Conservation (phyloP, 2,888 invertebrate genomes). For the Caenorhabditis virilis region DNA sequence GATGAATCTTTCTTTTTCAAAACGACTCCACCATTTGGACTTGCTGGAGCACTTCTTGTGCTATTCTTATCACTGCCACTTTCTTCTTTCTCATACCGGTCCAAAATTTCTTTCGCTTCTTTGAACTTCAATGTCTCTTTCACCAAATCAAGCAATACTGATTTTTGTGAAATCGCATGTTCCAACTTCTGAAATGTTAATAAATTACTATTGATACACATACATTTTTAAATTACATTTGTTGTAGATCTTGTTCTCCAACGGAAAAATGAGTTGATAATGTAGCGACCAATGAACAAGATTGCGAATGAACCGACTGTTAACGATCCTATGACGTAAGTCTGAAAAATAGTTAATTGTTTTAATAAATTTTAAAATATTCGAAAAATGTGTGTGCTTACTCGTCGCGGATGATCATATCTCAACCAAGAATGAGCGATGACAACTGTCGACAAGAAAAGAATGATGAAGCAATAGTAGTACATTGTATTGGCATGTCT, state of each 20-base stretch:
- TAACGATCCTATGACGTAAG: slow-evolving; percentile 15
- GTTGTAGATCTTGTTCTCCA: slow-evolving; percentile 27
- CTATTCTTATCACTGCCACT: background rate
- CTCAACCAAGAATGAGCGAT: slow-evolving; percentile 30
- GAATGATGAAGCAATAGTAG: slow-evolving; percentile 20
- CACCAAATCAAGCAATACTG: slow-evolving; percentile 84
- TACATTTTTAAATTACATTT: slow-evolving; percentile 1
- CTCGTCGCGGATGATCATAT: slow-evolving; percentile 15
- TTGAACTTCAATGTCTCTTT: slow-evolving; percentile 90
- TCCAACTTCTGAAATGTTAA: slow-evolving; percentile 39
- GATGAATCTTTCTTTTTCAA: background rate
- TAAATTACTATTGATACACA: too few relatives aligned
- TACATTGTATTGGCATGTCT: slow-evolving; percentile 23
- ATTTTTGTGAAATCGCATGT: slow-evolving; percentile 38
- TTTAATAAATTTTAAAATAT: slow-evolving; percentile 1
- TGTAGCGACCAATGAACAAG: slow-evolving; percentile 20
- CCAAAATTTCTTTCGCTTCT: slow-evolving; percentile 84
- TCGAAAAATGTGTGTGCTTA: slow-evolving; percentile 5
- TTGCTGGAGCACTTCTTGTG: slow-evolving; percentile 7
- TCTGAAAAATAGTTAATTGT: background rate
- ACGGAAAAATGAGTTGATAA: slow-evolving; percentile 23
- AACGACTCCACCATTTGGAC: background rate
- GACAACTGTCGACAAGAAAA: slow-evolving; percentile 10
- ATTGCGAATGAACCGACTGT: slow-evolving; percentile 11
- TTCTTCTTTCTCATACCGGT: slow-evolving; percentile 78